Percentiles rank a stretch among this genome's conserved stretches.
These are phyloP conservation scores for Coturnix japonica DNA, from an alignment of 2,113 vertebrate genomes.

Conservation along the genomic window DNA sequence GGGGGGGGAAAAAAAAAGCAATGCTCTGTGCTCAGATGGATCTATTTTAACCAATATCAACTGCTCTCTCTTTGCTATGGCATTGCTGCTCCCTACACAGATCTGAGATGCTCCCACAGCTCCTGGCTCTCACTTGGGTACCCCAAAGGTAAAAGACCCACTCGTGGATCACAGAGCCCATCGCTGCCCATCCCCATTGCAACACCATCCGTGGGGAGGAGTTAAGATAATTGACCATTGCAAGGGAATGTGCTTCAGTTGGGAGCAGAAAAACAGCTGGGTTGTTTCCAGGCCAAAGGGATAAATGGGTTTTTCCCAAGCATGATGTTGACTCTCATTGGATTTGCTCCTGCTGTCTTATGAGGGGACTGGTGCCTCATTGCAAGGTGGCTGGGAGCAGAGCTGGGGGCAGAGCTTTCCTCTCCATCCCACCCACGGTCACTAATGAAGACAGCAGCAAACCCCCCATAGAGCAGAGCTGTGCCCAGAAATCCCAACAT, in stretches of 20 bases:
- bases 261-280: constrained; percentile 32
- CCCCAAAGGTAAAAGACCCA: neutral
- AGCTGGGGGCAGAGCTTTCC: neutral
- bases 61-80: neutral
- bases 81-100: too few relatives aligned
- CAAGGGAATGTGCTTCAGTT: constrained; percentile 28
- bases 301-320: constrained; percentile 17
- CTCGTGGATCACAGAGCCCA: too few relatives aligned
- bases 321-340: neutral
- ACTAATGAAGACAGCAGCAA: accelerated
- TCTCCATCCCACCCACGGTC: neutral
- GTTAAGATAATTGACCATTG: constrained; percentile 33
- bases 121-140: neutral
- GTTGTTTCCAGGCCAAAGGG: constrained; percentile 26
- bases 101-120: neutral
- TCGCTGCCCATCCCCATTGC: too few relatives aligned
- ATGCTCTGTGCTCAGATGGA: neutral
- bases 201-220: neutral
- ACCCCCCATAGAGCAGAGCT: accelerated
- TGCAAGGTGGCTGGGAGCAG: neutral
- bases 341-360: neutral
- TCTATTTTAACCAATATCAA: constrained; percentile 52
- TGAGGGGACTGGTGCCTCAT: accelerated
- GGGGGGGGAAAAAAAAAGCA: neutral
- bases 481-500: accelerated